Evolutionary conservation across 2,113 vertebrate species (phyloP).

Genomic region (Ramphastos sulfuratus): DNA sequence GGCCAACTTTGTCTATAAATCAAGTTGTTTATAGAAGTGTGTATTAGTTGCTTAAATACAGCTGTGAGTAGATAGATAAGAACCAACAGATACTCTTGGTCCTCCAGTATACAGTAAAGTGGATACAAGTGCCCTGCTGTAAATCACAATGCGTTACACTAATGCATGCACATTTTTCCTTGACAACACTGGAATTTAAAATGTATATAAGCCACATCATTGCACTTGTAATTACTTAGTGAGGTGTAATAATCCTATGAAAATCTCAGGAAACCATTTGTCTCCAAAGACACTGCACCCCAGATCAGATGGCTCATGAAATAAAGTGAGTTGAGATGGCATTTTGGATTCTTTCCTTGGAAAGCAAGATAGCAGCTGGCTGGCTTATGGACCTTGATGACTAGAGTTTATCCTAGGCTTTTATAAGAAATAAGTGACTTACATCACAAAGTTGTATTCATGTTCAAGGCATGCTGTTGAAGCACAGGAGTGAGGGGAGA

Average conservation of each 20-base stretch:
- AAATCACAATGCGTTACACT: conserved; percentile 4
- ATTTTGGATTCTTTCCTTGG: conserved; percentile 16
- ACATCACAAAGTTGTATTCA: not conserved
- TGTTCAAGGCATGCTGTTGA: not conserved
- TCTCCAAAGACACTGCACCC: not conserved
- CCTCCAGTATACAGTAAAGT: not conserved
- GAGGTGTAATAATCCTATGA: not conserved
- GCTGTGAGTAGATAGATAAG: conserved; percentile 52
- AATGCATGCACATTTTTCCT: conserved; percentile 35
- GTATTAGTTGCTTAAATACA: conserved; percentile 63
- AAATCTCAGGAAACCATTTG: conserved; percentile 36
- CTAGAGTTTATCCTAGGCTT: not conserved
- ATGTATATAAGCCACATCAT: not conserved
- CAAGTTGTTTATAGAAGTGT: conserved; percentile 42
- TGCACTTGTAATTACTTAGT: conserved; percentile 2
- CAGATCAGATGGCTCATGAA: not conserved
- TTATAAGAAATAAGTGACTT: not conserved
- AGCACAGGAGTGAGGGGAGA: fast-evolving
- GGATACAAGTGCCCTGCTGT: not conserved
- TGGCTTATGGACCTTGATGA: not conserved
- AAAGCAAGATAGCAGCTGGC: not conserved
- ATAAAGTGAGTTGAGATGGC: not conserved
- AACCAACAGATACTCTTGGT: not conserved
- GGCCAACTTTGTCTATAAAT: conserved; percentile 31
- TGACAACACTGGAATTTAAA: conserved; percentile 42